A percentile compares a stretch with the other conserved stretches of the same genome.
Evolutionary conservation across 2,113 vertebrate genomes (phyloP).

Genomic region (Pelvicachromis taeniatus): DNA sequence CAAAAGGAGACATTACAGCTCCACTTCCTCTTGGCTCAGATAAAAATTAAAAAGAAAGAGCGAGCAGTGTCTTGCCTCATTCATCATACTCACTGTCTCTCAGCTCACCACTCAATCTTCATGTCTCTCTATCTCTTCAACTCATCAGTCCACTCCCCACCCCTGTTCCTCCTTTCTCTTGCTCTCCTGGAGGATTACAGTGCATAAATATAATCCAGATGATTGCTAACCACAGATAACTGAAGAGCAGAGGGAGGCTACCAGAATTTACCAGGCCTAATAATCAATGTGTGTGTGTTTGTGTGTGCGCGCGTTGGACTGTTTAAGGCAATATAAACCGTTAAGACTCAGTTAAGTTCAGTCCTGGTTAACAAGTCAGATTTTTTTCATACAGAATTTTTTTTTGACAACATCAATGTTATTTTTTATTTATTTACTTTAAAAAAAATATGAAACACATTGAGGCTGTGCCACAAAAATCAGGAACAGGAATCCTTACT

Average conservation of each 20-base stretch:
- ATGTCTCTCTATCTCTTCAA: constrained; percentile 8
- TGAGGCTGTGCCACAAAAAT: background rate
- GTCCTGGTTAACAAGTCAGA: background rate
- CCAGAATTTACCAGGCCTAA: constrained; percentile 10
- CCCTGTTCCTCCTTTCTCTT: background rate
- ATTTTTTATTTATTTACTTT: background rate
- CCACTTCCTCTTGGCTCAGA: constrained; percentile 81
- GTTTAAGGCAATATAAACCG: background rate
- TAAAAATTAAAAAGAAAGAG: constrained; percentile 75
- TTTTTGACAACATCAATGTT: background rate
- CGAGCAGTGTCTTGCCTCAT: background rate
- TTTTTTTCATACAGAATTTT: background rate
- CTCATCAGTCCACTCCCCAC: background rate
- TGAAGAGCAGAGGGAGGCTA: constrained; percentile 7
- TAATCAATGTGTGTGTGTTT: background rate
- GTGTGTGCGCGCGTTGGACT: background rate
- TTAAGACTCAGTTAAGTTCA: background rate
- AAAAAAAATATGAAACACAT: background rate
- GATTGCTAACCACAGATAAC: constrained; percentile 52
- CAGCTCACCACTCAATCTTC: constrained; percentile 21
- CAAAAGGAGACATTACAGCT: constrained; percentile 86
- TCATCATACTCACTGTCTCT: constrained; percentile 47
- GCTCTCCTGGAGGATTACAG: background rate
- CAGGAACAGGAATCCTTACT: background rate
- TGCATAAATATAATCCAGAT: constrained; percentile 85